Evolutionary conservation across 2,113 vertebrate genomes (phyloP), one percentile per base, ranked within the genome.

Genomic region (Leptodactylus fuscus): DNA sequence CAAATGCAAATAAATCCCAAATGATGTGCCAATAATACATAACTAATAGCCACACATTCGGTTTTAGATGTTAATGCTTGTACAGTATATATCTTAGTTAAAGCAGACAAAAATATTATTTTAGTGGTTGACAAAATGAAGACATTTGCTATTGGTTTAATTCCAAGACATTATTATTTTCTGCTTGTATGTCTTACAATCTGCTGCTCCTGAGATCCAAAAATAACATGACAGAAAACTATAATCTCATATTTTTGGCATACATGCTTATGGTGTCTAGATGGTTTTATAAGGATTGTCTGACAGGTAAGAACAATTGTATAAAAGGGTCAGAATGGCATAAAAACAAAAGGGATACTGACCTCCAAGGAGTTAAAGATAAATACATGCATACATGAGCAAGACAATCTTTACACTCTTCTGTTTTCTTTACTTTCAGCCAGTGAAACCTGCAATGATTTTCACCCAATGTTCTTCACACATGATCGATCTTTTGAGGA

Each of bases 381-480:
- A n/a, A n/a, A 9, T 49, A 20, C 15, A 76, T 51, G 46, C 15
- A 76, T 16, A 32, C 18, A 1, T 6, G 6, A 16, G 44, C 22
- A 41, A 15, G 12, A 80, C 11, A 80, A 22, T 80, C 34, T 27
- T 76, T 77, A 51, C 12, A 18, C 20, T 90, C 24, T 88, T 88
- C 58, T 79, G 1, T 48, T 51, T 9, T 87, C 38, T 88, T 90
- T 85, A 3, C 88, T 89, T 91, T 89, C 92, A 99, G 98, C 98
- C 81, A 98, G 97, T 88, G 98, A 99, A 92, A 99, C 98, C 92
- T 97, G 98, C 94, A 98, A 97, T 12, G 98, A 99, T 91, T 99
- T 99, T 93, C 98, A 99, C 86, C 98, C 98, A 34, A 99, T 99
- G 98, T 99, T 99, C 95, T 99, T 99, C 95, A 98, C 96, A 85